Evolutionary conservation across 2,113 vertebrate species (phyloP), one percentile per base, ranked within the genome.

Genomic region (Aplodontia rufa): DNA sequence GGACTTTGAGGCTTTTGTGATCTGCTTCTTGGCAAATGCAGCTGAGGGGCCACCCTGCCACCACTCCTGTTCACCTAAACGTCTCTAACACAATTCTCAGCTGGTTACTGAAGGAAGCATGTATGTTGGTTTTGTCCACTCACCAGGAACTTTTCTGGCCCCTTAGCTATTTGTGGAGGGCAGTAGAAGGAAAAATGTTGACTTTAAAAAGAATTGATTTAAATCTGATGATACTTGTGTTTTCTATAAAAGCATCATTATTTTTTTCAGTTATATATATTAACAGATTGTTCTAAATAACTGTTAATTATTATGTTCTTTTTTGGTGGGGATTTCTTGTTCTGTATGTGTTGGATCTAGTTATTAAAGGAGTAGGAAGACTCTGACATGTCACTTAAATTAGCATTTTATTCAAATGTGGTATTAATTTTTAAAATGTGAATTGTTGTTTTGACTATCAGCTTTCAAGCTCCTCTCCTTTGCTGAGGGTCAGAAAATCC

Each of bases 391-490:
- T 78, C 8, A 62, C 8, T 85, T 85, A 79, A 83, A 55, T 69
- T 37, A 51, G 16, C 40, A 49, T 95, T 93, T 79, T 75, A 28
- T 92, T 78, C 76, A 62, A 35, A 6, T 37, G 22, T 78, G 40
- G 40, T 55, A 58, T 49, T 96, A 55, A 91, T 91, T 94, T 72
- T 71, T 11, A 93, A 92, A 74, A 51, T 72, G 26, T 62, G 17
- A 62, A 60, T 87, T 87, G 12, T 97, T 91, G 1, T 19, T 42
- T 49, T 97, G n/a, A 84, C 95, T 76, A 93, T 94, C 95, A 99
- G 99, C 98, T 2, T 96, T 98, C 94, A 99, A 98, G 97, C 89
- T 99, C 60, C 95, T 99, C 58, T 98, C 98, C 5, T 97, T 37
- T 89, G 88, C 98, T 49, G 98, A 98, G 83, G 90, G 74, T 49